phyloP scores from a whole-genome alignment of 2,888 invertebrate genomes.

The Anaspis maculata region DNA sequence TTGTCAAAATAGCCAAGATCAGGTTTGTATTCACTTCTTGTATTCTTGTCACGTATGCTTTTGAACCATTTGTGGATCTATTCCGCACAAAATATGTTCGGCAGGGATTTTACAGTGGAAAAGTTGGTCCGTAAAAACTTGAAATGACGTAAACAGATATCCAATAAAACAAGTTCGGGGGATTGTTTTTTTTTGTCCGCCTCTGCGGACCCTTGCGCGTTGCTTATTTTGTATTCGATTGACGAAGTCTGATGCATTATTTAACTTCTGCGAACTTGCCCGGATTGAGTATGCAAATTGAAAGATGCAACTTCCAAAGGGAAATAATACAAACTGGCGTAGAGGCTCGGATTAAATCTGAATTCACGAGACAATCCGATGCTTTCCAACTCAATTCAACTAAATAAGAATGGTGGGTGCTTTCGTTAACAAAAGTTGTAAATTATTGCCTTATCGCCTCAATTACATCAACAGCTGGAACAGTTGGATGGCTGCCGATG shows the following conservation, averaged over 20 bases:
- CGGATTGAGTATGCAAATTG: too few species aligned
- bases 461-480: too few species aligned
- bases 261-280: too few species aligned
- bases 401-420: too few species aligned
- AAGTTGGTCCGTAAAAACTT: constrained; percentile 23
- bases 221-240: too few species aligned
- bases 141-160: constrained; percentile 29
- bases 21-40: constrained; percentile 38
- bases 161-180: constrained; percentile 28
- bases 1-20: constrained; percentile 39
- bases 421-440: constrained; percentile 16
- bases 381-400: too few species aligned
- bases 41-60: constrained; percentile 31
- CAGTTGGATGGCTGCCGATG: too few species aligned
- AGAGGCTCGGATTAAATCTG: too few species aligned
- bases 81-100: constrained; percentile 26
- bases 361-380: too few species aligned
- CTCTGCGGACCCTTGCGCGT: constrained; percentile 6
- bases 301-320: too few species aligned
- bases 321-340: too few species aligned
- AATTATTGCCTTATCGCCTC: too few species aligned
- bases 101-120: constrained; percentile 25
- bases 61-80: constrained; percentile 32
- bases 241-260: constrained; percentile 29
- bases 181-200: constrained; percentile 22